Base-by-base conservation (phyloP, 2,888 invertebrate species). In the Podabrus alpinus region DNA sequence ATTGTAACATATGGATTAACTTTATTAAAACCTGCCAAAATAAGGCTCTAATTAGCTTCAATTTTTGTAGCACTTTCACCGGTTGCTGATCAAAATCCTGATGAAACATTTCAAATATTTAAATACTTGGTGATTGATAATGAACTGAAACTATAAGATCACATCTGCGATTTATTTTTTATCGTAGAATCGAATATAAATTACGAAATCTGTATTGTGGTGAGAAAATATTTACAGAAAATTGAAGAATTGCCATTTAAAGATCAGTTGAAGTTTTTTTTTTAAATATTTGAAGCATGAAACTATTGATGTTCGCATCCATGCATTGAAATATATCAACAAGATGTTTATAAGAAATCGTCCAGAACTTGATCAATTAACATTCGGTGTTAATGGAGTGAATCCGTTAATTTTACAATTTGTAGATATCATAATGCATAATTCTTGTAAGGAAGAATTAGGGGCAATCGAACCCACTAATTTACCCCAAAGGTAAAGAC, bases 401-500 rank as follows among this genome's bases (percentile, higher is more conserved):
- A 92, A 94, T 87, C 90, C 92, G 0, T 84, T 91, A 45, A 90
- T 95, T 75, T 92, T 94, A 66, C 91, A 94, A 82, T 87, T 94
- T 1, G 89, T 95, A 15, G 93, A 94, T 82, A 89, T 89, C 45
- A 87, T 95, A 21, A 89, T 94, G 71, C 86, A 83, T 70, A 88
- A 93, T 17, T 45, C n/a, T 45, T 94, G 94, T 83, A 90, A 93
- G 80, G 93, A 94, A 0, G 95, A 95, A 86, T 87, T 98, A 61
- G 97, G 97, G 0, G 98, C 97, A 0, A 92, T 98, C 74, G 97
- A 98, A 86, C 96, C 91, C 0, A 95, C 94, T 82, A 92, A 94
- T 80, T 87, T 95, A 71, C 93, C 94, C 0, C 88, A 92, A 59
- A 91, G 90, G 84, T 93, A 90, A 78, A n/a, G 2, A 45, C 64